A percentile compares a stretch with the other conserved stretches of the same genome.
Evolutionary conservation across 2,113 vertebrate genomes (phyloP).

Genomic region (Martes martes): DNA sequence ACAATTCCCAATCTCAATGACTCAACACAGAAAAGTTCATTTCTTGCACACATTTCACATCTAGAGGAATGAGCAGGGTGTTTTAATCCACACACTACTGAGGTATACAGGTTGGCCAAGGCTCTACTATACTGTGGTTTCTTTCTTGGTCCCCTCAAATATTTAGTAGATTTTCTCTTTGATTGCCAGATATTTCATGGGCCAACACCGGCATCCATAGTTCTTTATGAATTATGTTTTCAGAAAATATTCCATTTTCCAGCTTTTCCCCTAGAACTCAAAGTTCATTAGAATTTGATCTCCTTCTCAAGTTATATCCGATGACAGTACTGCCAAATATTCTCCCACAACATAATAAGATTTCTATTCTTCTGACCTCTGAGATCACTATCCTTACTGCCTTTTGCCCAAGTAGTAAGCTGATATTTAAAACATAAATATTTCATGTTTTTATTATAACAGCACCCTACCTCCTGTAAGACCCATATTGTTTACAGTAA

Average conservation of each 20-base stretch:
- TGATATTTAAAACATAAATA: not conserved
- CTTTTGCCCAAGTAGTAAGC: not conserved
- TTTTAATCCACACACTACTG: not conserved
- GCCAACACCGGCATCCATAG: not conserved
- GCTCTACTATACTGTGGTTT: not conserved
- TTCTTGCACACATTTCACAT: not conserved
- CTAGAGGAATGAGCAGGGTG: not conserved
- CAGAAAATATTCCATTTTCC: not conserved
- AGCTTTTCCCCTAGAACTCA: not conserved
- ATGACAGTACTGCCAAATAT: not conserved
- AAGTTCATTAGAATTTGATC: not conserved
- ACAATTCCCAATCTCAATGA: not conserved
- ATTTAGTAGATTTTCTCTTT: not conserved
- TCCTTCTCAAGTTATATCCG: not conserved
- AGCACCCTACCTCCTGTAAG: not conserved
- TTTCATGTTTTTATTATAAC: slow-evolving; percentile 4
- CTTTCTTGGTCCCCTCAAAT: not conserved
- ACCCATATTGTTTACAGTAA: not conserved
- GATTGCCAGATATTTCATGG: not conserved
- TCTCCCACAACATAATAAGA: not conserved
- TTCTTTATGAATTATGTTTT: not conserved
- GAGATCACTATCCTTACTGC: not conserved
- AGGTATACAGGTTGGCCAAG: not conserved
- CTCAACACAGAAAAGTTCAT: not conserved
- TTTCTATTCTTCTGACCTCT: not conserved